Percentiles rank a stretch among this genome's conserved stretches.
Evolutionary conservation across 2,797 vertebrate genomes (phyloP).

Genomic region (Gambelia wislizenii): DNA sequence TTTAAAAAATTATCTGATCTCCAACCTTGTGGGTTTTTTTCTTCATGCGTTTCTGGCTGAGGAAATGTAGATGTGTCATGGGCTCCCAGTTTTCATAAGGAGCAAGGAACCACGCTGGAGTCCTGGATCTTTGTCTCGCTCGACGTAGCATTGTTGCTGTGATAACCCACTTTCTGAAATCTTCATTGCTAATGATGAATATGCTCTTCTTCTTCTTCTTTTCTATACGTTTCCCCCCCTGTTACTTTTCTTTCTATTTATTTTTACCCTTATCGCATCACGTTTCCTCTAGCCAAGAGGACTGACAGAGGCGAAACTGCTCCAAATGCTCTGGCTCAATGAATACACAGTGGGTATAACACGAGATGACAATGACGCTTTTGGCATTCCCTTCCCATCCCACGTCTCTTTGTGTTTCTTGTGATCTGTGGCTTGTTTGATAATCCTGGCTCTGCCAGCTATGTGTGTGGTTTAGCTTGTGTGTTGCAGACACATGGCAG

Average conservation of each 20-base stretch:
- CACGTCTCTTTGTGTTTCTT: constrained; percentile 45
- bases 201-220: constrained; percentile 67
- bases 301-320: constrained; percentile 78
- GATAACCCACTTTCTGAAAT: constrained; percentile 58
- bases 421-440: constrained; percentile 1
- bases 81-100: constrained; percentile 47
- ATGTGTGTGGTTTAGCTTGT: constrained; percentile 43
- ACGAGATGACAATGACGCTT: constrained; percentile 56
- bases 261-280: constrained; percentile 72
- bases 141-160: constrained; percentile 60
- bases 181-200: constrained; percentile 65
- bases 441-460: constrained; percentile 66
- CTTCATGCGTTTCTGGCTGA: constrained; percentile 10
- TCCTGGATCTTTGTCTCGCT: constrained; percentile 64
- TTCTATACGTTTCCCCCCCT: constrained; percentile 54
- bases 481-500: constrained; percentile 24
- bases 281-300: constrained; percentile 78
- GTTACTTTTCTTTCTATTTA: constrained; percentile 58
- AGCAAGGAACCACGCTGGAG: constrained; percentile 72
- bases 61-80: constrained; percentile 12
- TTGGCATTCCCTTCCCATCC: constrained; percentile 68
- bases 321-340: constrained; percentile 79
- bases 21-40: constrained; percentile 17
- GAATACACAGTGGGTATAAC: constrained; percentile 79
- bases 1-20: constrained; percentile 3